Evolutionary conservation across 2,888 invertebrate species (phyloP), one percentile per base, ranked within the genome.

Genomic region (Dascillus cervinus): DNA sequence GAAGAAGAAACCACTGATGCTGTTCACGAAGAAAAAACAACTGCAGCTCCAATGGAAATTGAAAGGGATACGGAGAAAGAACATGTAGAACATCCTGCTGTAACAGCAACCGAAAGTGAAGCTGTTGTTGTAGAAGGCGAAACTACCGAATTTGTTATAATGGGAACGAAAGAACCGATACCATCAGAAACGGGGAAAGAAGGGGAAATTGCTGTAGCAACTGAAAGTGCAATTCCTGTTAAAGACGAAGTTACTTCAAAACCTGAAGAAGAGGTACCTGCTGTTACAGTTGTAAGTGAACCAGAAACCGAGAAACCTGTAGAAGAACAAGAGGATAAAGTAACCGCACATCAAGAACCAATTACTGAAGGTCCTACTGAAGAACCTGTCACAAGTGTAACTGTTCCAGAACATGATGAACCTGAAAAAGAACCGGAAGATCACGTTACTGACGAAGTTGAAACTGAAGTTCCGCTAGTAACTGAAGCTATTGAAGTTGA

Each of bases 11-110:
- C 39, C 13, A 26, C 26, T 1, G 25, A 23, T 11, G 26, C 27
- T 11, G 34, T 4, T 13, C 38, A 39, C 12, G 29, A 37, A 11
- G 37, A 33, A 22, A 19, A 24, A 26, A 20, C 26, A 31, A 23
- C 28, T 10, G 31, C 17, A 11, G 29, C 24, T 20, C 28, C 17
- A 24, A 11, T 12, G 13, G 11, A 12, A 12, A 11, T 13, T 8
- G 24, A 10, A 24, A 24, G 11, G 8, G 4, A 3, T 11, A 10
- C 13, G 4, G 24, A 12, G 13, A 13, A 11, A 12, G 24, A 24
- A 24, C n/a, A 24, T 3, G 24, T 11, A 12, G 13, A 24, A 24
- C 24, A 2, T 10, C 24, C 24, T 11, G 13, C 11, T 9, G 24
- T 9, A 24, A 1, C 12, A 11, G 10, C 2, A 10, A 6, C 24